Conservation (phyloP, 2,797 vertebrate genomes). For the Carcharodon carcharias region DNA sequence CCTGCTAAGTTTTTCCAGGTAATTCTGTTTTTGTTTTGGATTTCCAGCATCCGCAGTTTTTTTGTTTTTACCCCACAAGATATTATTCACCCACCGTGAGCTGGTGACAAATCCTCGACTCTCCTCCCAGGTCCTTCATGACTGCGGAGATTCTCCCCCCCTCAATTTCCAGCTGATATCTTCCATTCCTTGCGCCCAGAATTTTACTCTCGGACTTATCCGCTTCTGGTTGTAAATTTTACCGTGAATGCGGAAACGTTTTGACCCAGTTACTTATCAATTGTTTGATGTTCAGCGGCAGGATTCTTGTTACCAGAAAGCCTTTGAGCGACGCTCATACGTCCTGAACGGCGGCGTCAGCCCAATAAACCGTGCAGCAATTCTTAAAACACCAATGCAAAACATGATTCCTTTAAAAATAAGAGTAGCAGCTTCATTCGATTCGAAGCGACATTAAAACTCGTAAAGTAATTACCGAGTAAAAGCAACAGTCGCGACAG, state of each 20-base stretch:
- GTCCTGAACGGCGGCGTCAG: background rate
- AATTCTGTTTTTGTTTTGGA: no score
- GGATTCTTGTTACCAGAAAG: background rate
- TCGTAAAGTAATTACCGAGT: background rate
- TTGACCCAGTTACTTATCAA: background rate
- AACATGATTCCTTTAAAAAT: background rate
- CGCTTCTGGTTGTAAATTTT: background rate
- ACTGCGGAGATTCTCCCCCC: background rate
- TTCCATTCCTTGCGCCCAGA: background rate
- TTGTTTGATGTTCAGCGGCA: background rate
- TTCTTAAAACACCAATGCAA: background rate
- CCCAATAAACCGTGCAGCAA: background rate
- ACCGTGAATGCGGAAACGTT: background rate
- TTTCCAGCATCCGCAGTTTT: no score
- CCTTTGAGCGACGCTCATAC: background rate
- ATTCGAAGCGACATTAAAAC: background rate
- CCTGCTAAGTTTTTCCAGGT: no score
- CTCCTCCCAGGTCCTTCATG: slow-evolving; percentile 45
- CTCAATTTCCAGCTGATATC: background rate
- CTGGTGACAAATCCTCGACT: slow-evolving; percentile 44
- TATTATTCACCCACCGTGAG: slow-evolving; percentile 44
- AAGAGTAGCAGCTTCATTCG: background rate
- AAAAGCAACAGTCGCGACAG: background rate
- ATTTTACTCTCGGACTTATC: background rate
- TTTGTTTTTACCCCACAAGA: no score